These are phyloP conservation scores for Hippocampus mohnikei DNA, from an alignment of 2,113 vertebrate genomes.

Conservation along the genomic window DNA sequence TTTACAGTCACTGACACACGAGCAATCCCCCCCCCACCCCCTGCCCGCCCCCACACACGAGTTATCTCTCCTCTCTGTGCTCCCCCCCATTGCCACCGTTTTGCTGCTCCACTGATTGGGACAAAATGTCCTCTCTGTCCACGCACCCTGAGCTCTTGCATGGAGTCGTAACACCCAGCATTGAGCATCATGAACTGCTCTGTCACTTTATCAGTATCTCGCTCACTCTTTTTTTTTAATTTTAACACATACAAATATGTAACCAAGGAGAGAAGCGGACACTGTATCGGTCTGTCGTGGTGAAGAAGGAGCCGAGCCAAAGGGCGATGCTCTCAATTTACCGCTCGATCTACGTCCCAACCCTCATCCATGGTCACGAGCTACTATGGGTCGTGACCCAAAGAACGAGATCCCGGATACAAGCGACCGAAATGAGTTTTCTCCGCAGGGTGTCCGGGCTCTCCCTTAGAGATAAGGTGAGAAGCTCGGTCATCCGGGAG, in stretches of 20 bases:
- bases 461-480: too few species aligned
- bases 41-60: constrained; percentile 43
- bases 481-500: too few species aligned
- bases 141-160: neutral
- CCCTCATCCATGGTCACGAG: too few species aligned
- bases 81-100: constrained; percentile 1
- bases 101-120: constrained; percentile 12
- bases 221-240: neutral
- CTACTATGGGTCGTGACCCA: too few species aligned
- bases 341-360: too few species aligned
- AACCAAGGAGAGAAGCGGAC: too few species aligned
- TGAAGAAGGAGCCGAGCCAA: too few species aligned
- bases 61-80: constrained; percentile 13
- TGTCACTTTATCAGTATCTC: constrained; percentile 15
- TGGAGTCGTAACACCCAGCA: constrained; percentile 5
- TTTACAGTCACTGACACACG: constrained; percentile 54
- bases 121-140: constrained; percentile 11
- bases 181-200: constrained; percentile 4
- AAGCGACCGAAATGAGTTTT: too few species aligned
- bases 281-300: too few species aligned
- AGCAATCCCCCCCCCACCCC: constrained; percentile 56
- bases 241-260: neutral
- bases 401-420: too few species aligned
- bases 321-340: too few species aligned
- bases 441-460: too few species aligned